phyloP scores from a whole-genome alignment of 2,888 invertebrate genomes.

The Monopis laevigella region DNA sequence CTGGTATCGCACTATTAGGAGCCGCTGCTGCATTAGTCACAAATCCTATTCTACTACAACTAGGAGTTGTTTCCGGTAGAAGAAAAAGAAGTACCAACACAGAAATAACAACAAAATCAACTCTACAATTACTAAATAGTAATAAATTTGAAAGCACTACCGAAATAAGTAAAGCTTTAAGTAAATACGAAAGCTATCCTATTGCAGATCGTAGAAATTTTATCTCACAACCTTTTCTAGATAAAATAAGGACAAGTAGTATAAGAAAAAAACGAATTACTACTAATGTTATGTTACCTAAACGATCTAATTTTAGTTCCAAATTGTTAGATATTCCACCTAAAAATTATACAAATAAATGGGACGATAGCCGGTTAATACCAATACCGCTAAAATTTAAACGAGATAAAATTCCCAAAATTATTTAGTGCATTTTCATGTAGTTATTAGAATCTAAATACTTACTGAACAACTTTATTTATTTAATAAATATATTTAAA shows the following conservation, averaged over 20 bases:
- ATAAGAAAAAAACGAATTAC: constrained; percentile 14
- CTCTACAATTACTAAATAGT: not conserved
- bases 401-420: too few species aligned
- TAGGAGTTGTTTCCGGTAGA: constrained; percentile 76
- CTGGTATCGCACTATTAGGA: constrained; percentile 82
- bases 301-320: constrained; percentile 19
- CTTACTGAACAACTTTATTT: too few species aligned
- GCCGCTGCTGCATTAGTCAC: constrained; percentile 81
- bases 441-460: too few species aligned
- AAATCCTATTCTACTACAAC: constrained; percentile 80
- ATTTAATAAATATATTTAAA: too few species aligned
- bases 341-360: constrained; percentile 19
- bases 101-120: constrained; percentile 1
- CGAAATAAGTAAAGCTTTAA: not conserved
- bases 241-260: constrained; percentile 4
- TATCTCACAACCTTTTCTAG: not conserved
- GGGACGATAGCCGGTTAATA: constrained; percentile 9
- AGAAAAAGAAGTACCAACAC: constrained; percentile 46
- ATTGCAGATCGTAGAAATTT: not conserved
- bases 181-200: constrained; percentile 7
- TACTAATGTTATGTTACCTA: constrained; percentile 19
- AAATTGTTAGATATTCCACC: constrained; percentile 17
- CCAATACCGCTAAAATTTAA: constrained; percentile 35
- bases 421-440: too few species aligned
- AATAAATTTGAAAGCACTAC: not conserved